These are phyloP conservation scores for Andrena hattorfiana DNA, from an alignment of 2,888 invertebrate species.

Conservation along the genomic window DNA sequence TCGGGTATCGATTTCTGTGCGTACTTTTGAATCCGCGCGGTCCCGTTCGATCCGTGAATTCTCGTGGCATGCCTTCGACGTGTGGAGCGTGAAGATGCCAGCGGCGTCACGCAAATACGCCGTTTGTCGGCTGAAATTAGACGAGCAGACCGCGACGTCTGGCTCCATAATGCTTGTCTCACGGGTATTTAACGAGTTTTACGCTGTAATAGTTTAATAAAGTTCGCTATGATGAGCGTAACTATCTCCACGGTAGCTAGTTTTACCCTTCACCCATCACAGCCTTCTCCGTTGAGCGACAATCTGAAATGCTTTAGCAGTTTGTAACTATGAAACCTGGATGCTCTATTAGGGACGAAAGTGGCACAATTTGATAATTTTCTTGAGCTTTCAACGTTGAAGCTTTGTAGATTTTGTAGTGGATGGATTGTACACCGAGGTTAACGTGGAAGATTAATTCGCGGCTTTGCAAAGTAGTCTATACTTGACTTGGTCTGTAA, in stretches of 20 bases:
- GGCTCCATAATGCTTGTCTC: slow-evolving; percentile 29
- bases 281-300: neutral
- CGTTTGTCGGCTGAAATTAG: slow-evolving; percentile 66
- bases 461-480: no score
- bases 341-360: no score
- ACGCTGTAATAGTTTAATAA: slow-evolving; percentile 45
- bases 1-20: slow-evolving; percentile 59
- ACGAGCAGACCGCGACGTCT: slow-evolving; percentile 47
- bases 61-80: slow-evolving; percentile 70
- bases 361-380: no score
- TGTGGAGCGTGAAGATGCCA: slow-evolving; percentile 72
- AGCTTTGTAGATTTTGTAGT: no score
- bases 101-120: slow-evolving; percentile 71
- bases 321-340: slow-evolving; percentile 11
- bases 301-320: neutral
- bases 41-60: slow-evolving; percentile 63
- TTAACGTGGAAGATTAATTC: no score
- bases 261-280: neutral
- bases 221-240: slow-evolving; percentile 13
- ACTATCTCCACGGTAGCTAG: neutral
- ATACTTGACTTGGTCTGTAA: no score
- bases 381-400: no score
- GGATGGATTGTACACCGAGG: no score
- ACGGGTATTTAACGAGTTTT: slow-evolving; percentile 48
- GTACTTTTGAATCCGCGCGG: slow-evolving; percentile 43